These are phyloP conservation scores for Yponomeuta plumbellus DNA, from an alignment of 2,888 invertebrate genomes.

Conservation along the genomic window DNA sequence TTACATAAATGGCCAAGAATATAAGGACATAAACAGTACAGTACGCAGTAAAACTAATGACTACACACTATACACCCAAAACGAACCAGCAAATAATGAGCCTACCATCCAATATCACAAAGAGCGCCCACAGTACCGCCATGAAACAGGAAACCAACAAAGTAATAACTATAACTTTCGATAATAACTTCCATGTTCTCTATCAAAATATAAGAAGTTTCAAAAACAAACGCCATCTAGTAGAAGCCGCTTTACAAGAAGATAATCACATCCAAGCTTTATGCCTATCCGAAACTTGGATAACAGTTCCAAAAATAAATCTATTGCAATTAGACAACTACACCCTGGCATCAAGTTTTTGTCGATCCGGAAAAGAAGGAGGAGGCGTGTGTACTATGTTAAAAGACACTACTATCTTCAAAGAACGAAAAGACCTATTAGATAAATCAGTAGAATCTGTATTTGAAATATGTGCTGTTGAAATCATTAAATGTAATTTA, in stretches of 20 bases:
- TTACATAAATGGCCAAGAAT: conserved; percentile 4
- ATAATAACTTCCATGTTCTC: background rate
- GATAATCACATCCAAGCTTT: conserved; percentile 1
- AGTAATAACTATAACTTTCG: conserved; percentile 1
- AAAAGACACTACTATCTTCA: background rate
- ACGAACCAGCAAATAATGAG: background rate
- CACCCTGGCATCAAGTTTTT: background rate
- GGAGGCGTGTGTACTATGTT: conserved; percentile 6
- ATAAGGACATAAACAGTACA: background rate
- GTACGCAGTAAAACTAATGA: background rate
- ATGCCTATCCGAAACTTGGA: conserved; percentile 8
- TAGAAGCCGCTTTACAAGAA: conserved; percentile 2
- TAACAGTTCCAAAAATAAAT: background rate
- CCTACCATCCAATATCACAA: background rate
- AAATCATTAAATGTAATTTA: conserved; percentile 1
- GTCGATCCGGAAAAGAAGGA: background rate
- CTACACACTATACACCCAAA: background rate
- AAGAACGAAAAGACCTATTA: background rate
- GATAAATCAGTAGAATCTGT: conserved; percentile 2
- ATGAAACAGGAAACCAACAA: background rate
- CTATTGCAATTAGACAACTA: background rate
- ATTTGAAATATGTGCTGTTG: conserved; percentile 9
- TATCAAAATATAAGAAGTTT: no score
- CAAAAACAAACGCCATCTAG: conserved; percentile 5
- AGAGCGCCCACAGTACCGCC: background rate